These are phyloP conservation scores for Rhogogaster chlorosoma DNA, from an alignment of 2,888 invertebrate species.

Conservation along the genomic window DNA sequence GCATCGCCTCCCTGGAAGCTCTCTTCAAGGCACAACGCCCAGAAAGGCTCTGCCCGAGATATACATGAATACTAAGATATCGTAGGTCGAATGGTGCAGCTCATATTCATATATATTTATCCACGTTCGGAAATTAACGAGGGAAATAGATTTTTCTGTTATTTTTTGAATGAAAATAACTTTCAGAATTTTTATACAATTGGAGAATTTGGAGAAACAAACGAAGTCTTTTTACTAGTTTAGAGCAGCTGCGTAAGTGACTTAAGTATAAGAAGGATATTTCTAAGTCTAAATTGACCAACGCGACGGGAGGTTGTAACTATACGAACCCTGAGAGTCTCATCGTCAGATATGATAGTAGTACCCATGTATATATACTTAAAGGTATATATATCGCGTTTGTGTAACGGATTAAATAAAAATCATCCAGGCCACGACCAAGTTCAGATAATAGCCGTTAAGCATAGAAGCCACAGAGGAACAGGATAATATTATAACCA, in stretches of 20 bases:
- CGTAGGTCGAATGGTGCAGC: not conserved
- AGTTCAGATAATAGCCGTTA: conserved; percentile 48
- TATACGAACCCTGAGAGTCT: not conserved
- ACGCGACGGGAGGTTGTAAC: not conserved
- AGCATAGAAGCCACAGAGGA: not conserved
- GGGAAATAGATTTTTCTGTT: not conserved
- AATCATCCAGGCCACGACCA: conserved; percentile 46
- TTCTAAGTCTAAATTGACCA: not conserved
- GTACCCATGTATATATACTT: not conserved
- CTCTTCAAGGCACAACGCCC: not conserved
- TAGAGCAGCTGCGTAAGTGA: not conserved
- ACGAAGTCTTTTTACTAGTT: too few species aligned
- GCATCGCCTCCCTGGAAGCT: not conserved
- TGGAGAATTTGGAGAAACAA: too few species aligned
- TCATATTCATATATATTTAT: not conserved
- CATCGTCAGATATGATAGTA: not conserved
- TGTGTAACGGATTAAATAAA: conserved; percentile 23
- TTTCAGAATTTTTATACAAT: too few species aligned
- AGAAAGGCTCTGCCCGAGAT: not conserved
- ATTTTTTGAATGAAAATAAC: too few species aligned
- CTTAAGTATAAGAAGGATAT: not conserved
- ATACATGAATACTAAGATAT: not conserved
- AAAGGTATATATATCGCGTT: not conserved
- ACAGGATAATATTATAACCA: conserved; percentile 2
- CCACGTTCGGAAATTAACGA: not conserved